These are phyloP conservation scores for Polypedilum pembai DNA, from an alignment of 1,140 invertebrate genomes.

Conservation along the genomic window DNA sequence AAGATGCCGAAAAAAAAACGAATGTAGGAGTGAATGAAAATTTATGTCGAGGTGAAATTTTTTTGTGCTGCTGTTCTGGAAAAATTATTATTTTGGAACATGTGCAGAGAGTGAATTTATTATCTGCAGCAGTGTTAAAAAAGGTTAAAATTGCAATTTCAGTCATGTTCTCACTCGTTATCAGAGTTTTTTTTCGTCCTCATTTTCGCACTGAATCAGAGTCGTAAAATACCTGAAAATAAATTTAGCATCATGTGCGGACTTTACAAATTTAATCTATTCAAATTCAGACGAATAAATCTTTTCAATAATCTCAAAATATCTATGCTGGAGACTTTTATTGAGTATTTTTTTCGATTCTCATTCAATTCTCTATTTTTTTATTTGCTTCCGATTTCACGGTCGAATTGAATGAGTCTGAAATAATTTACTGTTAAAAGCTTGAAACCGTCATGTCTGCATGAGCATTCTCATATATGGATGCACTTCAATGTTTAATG, in stretches of 20 bases:
- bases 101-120: background rate
- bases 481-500: constrained; percentile 4
- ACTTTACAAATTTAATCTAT: no score
- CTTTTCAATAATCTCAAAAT: no score
- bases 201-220: no score
- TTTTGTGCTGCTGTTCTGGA: background rate
- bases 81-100: background rate
- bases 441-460: background rate
- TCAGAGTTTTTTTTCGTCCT: background rate
- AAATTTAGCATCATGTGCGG: background rate
- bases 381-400: constrained; percentile 14
- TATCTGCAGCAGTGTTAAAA: no score
- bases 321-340: no score
- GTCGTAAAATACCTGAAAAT: background rate
- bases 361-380: background rate
- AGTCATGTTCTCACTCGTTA: background rate
- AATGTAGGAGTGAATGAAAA: background rate
- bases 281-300: no score
- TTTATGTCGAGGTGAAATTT: constrained; percentile 17
- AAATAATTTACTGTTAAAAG: constrained; percentile 5
- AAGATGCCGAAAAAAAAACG: background rate
- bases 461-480: background rate
- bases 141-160: background rate
- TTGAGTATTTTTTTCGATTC: background rate
- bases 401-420: background rate